Evolutionary conservation across 2,113 vertebrate genomes (phyloP).

Genomic region (Vimba vimba): DNA sequence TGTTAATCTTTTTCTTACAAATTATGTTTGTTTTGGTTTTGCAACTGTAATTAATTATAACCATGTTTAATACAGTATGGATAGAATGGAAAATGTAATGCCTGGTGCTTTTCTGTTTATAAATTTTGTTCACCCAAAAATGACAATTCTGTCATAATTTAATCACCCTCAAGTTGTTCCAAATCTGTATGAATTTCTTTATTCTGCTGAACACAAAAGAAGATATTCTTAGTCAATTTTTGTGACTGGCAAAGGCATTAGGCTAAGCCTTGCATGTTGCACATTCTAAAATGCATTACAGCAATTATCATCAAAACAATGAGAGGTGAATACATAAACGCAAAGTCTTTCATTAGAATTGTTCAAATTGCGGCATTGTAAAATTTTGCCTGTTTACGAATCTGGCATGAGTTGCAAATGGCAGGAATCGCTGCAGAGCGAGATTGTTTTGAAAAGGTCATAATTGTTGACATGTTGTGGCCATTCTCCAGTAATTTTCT

Average conservation of each 20-base stretch:
- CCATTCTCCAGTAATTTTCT: constrained; percentile 11
- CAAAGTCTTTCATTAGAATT: not conserved
- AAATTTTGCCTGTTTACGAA: not conserved
- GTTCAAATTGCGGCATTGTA: not conserved
- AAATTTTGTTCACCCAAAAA: not conserved
- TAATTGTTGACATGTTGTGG: constrained; percentile 35
- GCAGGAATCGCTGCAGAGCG: not conserved
- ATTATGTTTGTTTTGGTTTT: not conserved
- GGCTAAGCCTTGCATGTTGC: not conserved
- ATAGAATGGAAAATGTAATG: not conserved
- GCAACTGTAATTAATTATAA: not conserved
- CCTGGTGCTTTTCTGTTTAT: not conserved
- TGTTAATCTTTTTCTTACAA: not conserved
- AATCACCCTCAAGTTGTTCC: too few species aligned
- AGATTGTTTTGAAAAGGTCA: constrained; percentile 17
- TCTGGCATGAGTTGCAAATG: not conserved
- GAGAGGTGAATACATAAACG: not conserved
- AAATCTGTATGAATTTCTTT: too few species aligned
- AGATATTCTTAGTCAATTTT: too few species aligned
- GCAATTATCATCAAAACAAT: not conserved
- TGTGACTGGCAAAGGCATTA: not conserved
- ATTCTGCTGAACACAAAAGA: too few species aligned
- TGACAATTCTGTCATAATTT: too few species aligned
- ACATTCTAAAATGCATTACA: not conserved
- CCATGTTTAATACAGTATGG: not conserved